Evolutionary conservation across 2,888 invertebrate species (phyloP).

Genomic region (Eretmocerus hayati): DNA sequence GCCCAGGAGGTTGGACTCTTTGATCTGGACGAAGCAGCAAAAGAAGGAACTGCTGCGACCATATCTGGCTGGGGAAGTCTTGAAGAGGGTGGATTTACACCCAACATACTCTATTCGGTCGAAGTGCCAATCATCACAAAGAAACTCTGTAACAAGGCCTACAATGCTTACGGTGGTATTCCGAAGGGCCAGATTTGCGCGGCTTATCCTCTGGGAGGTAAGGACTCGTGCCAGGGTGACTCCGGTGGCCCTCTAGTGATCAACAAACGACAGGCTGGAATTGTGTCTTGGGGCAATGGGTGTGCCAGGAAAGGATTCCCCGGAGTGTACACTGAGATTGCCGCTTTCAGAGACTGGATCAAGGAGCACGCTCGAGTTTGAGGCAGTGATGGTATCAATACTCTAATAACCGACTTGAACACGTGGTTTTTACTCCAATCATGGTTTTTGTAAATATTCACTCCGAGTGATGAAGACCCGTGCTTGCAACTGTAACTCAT

Average conservation of each 20-base stretch:
- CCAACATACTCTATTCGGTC: constrained; percentile 47
- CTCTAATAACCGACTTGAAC: no score
- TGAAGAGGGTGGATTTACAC: constrained; percentile 14
- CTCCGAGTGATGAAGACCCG: no score
- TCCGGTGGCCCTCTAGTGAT: constrained; percentile 36
- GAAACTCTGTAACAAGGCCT: constrained; percentile 48
- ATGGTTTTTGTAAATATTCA: no score
- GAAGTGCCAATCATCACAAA: constrained; percentile 53
- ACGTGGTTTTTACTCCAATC: background rate
- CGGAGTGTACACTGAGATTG: constrained; percentile 49
- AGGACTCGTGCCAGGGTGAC: constrained; percentile 36
- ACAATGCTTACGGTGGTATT: constrained; percentile 30
- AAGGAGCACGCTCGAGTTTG: background rate
- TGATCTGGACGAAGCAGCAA: constrained; percentile 27
- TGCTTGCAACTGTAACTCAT: no score
- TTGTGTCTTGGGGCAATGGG: constrained; percentile 50
- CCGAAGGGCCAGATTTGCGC: constrained; percentile 52
- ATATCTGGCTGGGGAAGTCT: constrained; percentile 33
- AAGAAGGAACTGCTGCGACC: constrained; percentile 14
- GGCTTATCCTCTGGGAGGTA: constrained; percentile 53
- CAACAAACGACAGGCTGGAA: constrained; percentile 27
- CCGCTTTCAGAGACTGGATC: constrained; percentile 47
- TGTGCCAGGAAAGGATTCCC: constrained; percentile 49
- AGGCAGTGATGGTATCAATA: no score
- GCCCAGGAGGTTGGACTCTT: constrained; percentile 48